A percentile compares a stretch with the other conserved stretches of the same genome.
These are phyloP conservation scores for Aphelenchoides besseyi DNA, from an alignment of 1,140 invertebrate genomes.

Conservation along the genomic window DNA sequence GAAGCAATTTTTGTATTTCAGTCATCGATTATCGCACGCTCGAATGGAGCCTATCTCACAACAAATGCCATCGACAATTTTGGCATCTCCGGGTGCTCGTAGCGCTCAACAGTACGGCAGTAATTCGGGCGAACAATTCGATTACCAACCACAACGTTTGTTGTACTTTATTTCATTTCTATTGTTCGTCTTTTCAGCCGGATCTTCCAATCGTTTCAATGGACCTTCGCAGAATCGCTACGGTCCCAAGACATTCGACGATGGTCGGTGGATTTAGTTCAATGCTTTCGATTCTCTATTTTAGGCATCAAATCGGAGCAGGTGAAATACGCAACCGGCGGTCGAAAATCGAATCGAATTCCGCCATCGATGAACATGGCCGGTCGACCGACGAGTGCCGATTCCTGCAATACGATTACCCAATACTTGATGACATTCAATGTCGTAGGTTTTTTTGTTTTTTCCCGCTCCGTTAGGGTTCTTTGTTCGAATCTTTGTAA, in stretches of 20 bases:
- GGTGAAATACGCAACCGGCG: neutral
- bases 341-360: neutral
- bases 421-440: conserved; percentile 43
- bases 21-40: no score
- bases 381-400: conserved; percentile 33
- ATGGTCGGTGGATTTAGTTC: neutral
- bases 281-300: neutral
- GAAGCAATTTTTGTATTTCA: neutral
- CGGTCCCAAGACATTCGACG: neutral
- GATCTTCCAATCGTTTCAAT: neutral
- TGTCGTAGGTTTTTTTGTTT: conserved; percentile 38
- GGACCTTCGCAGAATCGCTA: no score
- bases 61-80: neutral
- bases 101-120: neutral
- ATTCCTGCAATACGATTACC: conserved; percentile 43
- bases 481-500: no score
- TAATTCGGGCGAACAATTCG: neutral
- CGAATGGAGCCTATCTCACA: no score
- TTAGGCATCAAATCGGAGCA: neutral
- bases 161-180: neutral
- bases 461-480: no score
- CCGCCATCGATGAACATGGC: conserved; percentile 10
- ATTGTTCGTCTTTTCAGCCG: neutral
- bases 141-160: neutral
- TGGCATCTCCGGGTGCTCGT: neutral